Conservation (phyloP, 2,797 vertebrate genomes). For the Sebastes taczanowskii region DNA sequence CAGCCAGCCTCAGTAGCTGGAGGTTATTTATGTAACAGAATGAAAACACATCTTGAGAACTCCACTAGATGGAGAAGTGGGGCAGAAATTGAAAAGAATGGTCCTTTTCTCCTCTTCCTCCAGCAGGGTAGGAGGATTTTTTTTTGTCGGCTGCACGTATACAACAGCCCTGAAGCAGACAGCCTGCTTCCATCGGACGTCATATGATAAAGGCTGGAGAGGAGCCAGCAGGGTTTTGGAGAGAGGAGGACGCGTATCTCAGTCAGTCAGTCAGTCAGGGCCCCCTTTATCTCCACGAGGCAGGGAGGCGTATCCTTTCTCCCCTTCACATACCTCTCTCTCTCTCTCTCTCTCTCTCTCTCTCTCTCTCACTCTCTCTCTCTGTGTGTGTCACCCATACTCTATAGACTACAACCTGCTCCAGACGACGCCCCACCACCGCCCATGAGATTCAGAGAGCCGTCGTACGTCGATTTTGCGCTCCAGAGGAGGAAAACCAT, state of each 20-base stretch:
- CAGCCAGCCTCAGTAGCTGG: not conserved
- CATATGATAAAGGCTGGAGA: constrained; percentile 59
- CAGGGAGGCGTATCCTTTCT: constrained; percentile 73
- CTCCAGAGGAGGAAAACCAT: constrained; percentile 23
- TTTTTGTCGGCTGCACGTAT: constrained; percentile 3
- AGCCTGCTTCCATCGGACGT: constrained; percentile 34
- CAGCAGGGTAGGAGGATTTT: not conserved
- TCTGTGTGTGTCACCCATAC: constrained; percentile 15
- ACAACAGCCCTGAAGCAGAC: constrained; percentile 12
- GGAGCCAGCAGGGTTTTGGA: constrained; percentile 52
- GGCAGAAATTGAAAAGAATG: constrained; percentile 8
- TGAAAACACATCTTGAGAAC: not conserved
- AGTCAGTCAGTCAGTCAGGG: constrained; percentile 53
- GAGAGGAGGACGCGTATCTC: constrained; percentile 61
- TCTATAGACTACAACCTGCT: constrained; percentile 68
- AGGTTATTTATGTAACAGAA: constrained; percentile 31
- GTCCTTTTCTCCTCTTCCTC: constrained; percentile 16
- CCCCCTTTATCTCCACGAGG: constrained; percentile 73
- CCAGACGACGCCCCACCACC: constrained; percentile 70
- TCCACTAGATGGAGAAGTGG: constrained; percentile 67
- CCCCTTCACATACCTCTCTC: constrained; percentile 64
- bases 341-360: constrained; percentile 7
- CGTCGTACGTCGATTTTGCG: constrained; percentile 28
- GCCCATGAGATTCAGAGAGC: constrained; percentile 41
- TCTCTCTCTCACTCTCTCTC: not conserved